A percentile compares a stretch with the other conserved stretches of the same genome.
These are phyloP conservation scores for Grallaria varia DNA, from an alignment of 2,113 vertebrate genomes.

Conservation along the genomic window DNA sequence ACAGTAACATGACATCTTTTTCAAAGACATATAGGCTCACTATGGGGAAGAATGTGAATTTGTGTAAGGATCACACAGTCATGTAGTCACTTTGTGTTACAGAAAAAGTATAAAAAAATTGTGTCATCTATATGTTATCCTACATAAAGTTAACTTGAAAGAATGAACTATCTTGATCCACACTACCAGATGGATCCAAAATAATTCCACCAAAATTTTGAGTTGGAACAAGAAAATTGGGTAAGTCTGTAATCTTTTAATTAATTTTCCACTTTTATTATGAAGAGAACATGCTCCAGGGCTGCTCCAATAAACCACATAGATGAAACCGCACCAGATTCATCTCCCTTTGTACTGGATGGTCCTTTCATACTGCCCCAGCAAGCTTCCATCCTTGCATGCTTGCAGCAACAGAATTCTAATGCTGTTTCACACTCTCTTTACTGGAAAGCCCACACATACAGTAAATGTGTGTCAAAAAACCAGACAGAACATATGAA, in stretches of 20 bases:
- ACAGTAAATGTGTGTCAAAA: neutral
- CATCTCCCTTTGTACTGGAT: neutral
- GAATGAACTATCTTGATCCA: neutral
- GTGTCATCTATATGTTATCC: neutral
- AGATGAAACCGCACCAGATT: neutral
- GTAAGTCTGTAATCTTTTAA: neutral
- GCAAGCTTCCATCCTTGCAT: neutral
- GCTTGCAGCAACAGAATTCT: neutral
- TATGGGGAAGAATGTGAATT: neutral
- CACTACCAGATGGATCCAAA: neutral
- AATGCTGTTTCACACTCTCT: neutral
- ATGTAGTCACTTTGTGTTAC: neutral
- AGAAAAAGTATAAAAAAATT: neutral
- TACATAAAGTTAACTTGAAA: neutral
- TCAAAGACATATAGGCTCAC: neutral
- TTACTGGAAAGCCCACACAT: neutral
- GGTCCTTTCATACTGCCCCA: neutral
- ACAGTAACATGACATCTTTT: neutral
- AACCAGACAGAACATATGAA: neutral
- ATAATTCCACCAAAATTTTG: neutral
- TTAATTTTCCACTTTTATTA: neutral
- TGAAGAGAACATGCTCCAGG: neutral
- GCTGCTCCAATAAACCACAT: neutral
- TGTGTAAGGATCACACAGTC: neutral
- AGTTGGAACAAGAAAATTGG: neutral